Percentiles rank a stretch among this genome's conserved stretches.
These are phyloP conservation scores for Physocephala rufipes DNA, from an alignment of 2,888 invertebrate genomes.

Conservation along the genomic window DNA sequence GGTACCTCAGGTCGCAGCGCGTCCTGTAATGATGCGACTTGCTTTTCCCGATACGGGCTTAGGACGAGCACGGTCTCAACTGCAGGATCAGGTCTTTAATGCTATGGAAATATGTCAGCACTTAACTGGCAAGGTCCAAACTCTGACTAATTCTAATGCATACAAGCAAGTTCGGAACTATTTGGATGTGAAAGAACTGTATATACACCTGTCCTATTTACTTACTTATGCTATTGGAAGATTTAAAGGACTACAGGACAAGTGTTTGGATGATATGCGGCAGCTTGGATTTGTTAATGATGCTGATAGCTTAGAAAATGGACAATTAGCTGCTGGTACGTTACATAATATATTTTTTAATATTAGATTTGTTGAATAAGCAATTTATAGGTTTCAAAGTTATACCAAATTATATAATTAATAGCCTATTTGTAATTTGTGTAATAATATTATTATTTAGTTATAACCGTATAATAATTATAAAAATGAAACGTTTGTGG, in stretches of 20 bases:
- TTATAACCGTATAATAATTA: no score
- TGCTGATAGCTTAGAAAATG: constrained; percentile 62
- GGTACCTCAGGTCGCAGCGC: constrained; percentile 36
- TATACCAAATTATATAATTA: no score
- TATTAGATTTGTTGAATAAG: no score
- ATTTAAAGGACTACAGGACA: constrained; percentile 64
- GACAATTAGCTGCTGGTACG: constrained; percentile 63
- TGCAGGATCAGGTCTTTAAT: constrained; percentile 63
- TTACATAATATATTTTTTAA: constrained; percentile 19
- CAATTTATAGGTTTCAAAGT: no score
- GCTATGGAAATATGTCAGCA: constrained; percentile 65
- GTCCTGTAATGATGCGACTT: constrained; percentile 55
- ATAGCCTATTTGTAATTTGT: no score
- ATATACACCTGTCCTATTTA: constrained; percentile 65
- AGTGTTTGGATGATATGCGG: constrained; percentile 63
- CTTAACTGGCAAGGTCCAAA: constrained; percentile 63
- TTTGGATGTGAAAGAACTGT: constrained; percentile 64
- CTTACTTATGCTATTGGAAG: constrained; percentile 65
- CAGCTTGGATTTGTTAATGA: constrained; percentile 64
- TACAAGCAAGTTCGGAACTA: constrained; percentile 62
- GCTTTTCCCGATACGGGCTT: constrained; percentile 57
- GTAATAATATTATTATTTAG: no score
- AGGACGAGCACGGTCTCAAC: constrained; percentile 59
- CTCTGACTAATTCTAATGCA: constrained; percentile 64
- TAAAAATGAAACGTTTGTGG: no score